Evolutionary conservation across 2,888 invertebrate genomes (phyloP), one percentile per base, ranked within the genome.

Genomic region (Nomada ruficornis): DNA sequence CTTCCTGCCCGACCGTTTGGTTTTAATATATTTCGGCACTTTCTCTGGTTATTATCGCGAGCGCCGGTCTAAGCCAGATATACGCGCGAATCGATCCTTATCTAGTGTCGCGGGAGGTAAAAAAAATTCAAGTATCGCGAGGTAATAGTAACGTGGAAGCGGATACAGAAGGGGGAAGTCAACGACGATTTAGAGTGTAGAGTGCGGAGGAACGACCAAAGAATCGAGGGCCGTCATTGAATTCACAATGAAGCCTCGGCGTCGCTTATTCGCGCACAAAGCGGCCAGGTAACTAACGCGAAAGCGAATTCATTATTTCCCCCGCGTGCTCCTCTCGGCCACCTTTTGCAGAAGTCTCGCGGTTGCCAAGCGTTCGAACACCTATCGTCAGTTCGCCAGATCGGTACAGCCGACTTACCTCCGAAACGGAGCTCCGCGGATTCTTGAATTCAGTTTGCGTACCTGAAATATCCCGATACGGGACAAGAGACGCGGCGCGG

Each of bases 401-500:
- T 36, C 36, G 36, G 7, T 1, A 7, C 7, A 36, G 36, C 9
- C 20, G 20, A 20, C 2, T 10, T 54, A 26, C 13, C 23, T 0
- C 20, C 9, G 9, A 57, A 11, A 15, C 20, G 23, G 20, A 0
- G 13, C 26, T 11, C 0, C 0, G 42, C 13, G 0, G 4, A 42
- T 7, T 20, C 11, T 4, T 2, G 13, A 9, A 10, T 62, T 44
- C 20, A 47, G 9, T 47, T 42, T 7, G 5, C 9, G 2, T 4
- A 13, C 3, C 18, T 4, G 20, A 47, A 57, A 44, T 42, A 80
- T 80, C 67, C 80, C 71, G 80, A 72, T 80, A 80, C 80, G 80
- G 80, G 80, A 44, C 81, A 52, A 62, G 71, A 62, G 26, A 52
- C 20, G 62, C 42, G 23, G 52, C 18, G 47, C n/a, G 13, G n/a